Base-by-base conservation (phyloP, 2,797 vertebrate species). In the Sylvia borin region DNA sequence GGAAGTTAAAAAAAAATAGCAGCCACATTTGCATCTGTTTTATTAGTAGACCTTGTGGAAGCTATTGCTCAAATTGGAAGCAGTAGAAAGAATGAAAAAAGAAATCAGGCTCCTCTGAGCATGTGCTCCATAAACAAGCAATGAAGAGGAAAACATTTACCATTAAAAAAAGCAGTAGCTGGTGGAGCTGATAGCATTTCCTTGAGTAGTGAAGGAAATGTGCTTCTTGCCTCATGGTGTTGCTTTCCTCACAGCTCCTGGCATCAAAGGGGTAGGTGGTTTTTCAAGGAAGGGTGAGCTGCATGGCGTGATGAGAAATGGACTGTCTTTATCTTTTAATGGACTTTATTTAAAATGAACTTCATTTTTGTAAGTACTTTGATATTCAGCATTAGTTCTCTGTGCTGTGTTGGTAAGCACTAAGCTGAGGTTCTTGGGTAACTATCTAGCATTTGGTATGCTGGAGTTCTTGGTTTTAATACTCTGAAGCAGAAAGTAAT, bases 281-380 rank as follows among this genome's bases (percentile, higher is more conserved):
- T 76, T 90, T 92, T 60, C 60, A 71, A 57, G 60, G 58, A 90
- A 47, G 27, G 50, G 25, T 45, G 73, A 88, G 55, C 54, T 24
- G 25, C 29, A 27, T 32, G 54, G 34, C 0, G 0, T 70, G 57
- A 72, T 43, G 31, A 81, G 60, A 88, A 89, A 50, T 45, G 25
- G 73, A 72, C 38, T 38, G n/a, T 47, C 34, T 83, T 78, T 85
- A 50, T 61, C 76, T 96, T 85, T 84, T 61, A 91, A 86, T 53
- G 80, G 75, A 85, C 61, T 80, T 91, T 17, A 79, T 54, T 88
- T 87, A 66, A 55, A 75, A 74, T 72, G 29, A 87, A 86, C 48
- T 70, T 85, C 60, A 21, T 75, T 93, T 94, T 83, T 92, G 60
- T 93, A 93, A 95, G 74, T 85, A 83, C 36, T 80, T 79, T 72